Evolutionary conservation across 2,797 vertebrate genomes (phyloP).

Genomic region (Prionace glauca): DNA sequence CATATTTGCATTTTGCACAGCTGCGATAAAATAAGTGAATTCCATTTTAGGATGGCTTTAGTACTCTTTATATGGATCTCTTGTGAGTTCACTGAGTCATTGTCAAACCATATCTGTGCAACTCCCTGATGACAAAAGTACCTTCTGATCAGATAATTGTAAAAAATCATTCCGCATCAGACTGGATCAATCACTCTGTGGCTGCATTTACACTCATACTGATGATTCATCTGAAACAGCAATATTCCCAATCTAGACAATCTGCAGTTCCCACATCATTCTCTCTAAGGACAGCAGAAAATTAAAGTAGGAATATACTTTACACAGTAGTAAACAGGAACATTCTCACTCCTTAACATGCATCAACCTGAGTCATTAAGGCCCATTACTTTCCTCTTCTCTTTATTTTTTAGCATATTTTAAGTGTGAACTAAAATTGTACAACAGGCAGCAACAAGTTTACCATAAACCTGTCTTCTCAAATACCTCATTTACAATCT

Average conservation of each 20-base stretch:
- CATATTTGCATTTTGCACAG: neutral
- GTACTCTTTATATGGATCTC: neutral
- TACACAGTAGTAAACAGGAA: neutral
- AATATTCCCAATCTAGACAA: neutral
- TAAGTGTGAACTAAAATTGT: neutral
- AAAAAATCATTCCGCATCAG: neutral
- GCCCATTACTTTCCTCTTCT: neutral
- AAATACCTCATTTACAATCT: neutral
- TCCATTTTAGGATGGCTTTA: neutral
- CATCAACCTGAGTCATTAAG: neutral
- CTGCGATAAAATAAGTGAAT: neutral
- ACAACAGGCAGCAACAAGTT: neutral
- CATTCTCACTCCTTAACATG: neutral
- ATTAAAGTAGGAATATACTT: neutral
- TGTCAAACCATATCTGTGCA: neutral
- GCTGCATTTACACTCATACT: neutral
- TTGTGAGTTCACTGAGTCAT: neutral
- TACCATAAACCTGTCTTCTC: neutral
- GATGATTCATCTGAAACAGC: constrained; percentile 6
- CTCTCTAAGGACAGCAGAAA: neutral
- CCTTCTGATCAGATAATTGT: neutral
- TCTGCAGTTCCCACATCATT: neutral
- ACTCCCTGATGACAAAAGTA: neutral
- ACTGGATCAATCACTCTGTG: neutral
- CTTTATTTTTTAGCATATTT: neutral